These are phyloP conservation scores for Lipotes vexillifer DNA, from an alignment of 2,113 vertebrate species.

Conservation along the genomic window DNA sequence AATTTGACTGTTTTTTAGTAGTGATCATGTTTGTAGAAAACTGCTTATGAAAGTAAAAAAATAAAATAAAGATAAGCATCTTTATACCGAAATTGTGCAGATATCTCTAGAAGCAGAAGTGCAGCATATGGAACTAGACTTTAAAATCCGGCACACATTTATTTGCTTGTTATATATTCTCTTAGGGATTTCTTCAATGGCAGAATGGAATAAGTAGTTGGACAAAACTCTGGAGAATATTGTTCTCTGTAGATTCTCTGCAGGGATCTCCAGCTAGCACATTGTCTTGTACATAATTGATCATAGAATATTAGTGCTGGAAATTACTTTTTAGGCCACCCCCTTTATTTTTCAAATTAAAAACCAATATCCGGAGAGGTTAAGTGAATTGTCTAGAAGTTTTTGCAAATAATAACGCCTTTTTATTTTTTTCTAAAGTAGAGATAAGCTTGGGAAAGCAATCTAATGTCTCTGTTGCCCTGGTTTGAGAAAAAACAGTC, in stretches of 20 bases:
- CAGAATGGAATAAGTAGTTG: conserved; percentile 43
- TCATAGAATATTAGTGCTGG: not conserved
- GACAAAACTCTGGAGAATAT: conserved; percentile 38
- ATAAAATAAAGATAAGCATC: conserved; percentile 7
- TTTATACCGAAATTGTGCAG: conserved; percentile 23
- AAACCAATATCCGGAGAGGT: not conserved
- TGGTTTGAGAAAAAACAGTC: not conserved
- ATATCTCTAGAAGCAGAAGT: conserved; percentile 12
- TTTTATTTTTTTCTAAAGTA: conserved; percentile 8
- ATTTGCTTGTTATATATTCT: conserved; percentile 21
- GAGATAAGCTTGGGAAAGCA: conserved; percentile 9
- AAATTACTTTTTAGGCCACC: conserved; percentile 33
- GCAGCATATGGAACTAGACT: conserved; percentile 1
- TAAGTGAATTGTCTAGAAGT: not conserved
- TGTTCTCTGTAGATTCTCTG: conserved; percentile 14
- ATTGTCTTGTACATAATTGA: conserved; percentile 7
- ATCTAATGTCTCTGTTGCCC: not conserved
- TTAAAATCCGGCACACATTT: conserved; percentile 34
- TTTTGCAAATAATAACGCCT: not conserved
- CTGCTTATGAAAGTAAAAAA: conserved; percentile 18
- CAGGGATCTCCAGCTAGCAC: conserved; percentile 7
- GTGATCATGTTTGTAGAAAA: conserved; percentile 3
- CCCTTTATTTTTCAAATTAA: not conserved
- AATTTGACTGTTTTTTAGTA: conserved; percentile 2
- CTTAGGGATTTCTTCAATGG: conserved; percentile 29